phyloP scores from a whole-genome alignment of 2,888 invertebrate species.

The Sinhomidia bicolor region DNA sequence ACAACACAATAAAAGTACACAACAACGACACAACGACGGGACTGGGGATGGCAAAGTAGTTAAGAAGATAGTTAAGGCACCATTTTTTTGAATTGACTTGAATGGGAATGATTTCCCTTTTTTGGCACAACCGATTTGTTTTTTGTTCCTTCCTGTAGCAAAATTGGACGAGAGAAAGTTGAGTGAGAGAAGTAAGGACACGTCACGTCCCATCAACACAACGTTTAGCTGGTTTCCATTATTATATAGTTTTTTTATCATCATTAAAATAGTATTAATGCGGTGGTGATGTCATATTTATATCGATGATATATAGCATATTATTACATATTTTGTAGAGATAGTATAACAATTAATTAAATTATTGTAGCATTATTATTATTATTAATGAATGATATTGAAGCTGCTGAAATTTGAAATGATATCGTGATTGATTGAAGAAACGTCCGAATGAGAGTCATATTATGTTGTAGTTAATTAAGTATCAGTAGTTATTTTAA shows the following conservation, averaged over 20 bases:
- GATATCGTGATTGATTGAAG: background rate
- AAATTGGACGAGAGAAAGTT: background rate
- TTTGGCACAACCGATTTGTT: conserved; percentile 10
- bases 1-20: conserved; percentile 6
- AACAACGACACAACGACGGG: conserved; percentile 14
- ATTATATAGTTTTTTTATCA: conserved; percentile 17
- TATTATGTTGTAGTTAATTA: background rate
- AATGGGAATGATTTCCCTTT: no score
- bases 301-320: background rate
- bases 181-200: conserved; percentile 22
- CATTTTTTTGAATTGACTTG: background rate
- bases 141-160: background rate
- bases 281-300: conserved; percentile 17
- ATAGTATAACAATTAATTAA: conserved; percentile 36
- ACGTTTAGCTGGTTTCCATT: conserved; percentile 19
- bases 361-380: conserved; percentile 26
- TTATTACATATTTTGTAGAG: conserved; percentile 16
- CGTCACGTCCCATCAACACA: conserved; percentile 28
- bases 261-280: conserved; percentile 19
- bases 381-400: conserved; percentile 56
- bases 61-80: background rate
- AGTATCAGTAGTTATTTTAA: conserved; percentile 20
- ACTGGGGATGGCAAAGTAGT: conserved; percentile 5
- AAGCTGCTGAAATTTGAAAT: conserved; percentile 45
- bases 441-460: background rate